Conservation (phyloP, 2,797 vertebrate genomes). For the Mormyrus hasselquistii region DNA sequence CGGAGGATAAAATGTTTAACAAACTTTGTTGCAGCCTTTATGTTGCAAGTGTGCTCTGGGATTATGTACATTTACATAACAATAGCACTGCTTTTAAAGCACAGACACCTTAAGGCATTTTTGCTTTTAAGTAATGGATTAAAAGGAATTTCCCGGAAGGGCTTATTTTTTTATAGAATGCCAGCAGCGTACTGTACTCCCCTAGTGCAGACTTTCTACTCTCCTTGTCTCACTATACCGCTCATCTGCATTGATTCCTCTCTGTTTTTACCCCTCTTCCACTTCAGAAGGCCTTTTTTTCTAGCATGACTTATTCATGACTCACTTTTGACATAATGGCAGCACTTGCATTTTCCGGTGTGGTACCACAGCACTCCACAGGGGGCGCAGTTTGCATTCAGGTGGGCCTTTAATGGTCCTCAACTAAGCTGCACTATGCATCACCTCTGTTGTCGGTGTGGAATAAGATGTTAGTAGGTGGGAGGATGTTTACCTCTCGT, state of each 20-base stretch:
- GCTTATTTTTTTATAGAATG: not conserved
- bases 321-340: not conserved
- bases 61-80: not conserved
- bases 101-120: not conserved
- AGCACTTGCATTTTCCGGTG: not conserved
- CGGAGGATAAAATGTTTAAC: not conserved
- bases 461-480: not conserved
- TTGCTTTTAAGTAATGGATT: not conserved
- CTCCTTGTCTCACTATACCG: not conserved
- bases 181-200: not conserved
- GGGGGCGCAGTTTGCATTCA: not conserved
- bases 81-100: not conserved
- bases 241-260: not conserved
- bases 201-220: not conserved
- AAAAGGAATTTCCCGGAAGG: not conserved
- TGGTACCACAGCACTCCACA: not conserved
- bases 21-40: not conserved
- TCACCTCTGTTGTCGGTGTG: not conserved
- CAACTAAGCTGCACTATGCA: not conserved
- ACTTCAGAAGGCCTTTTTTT: not conserved
- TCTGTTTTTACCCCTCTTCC: not conserved
- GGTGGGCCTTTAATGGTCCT: not conserved
- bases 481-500: not conserved
- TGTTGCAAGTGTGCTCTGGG: not conserved
- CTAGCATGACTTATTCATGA: not conserved